Base-by-base conservation (phyloP, 2,113 vertebrate species). In the Chaetodon auriga region DNA sequence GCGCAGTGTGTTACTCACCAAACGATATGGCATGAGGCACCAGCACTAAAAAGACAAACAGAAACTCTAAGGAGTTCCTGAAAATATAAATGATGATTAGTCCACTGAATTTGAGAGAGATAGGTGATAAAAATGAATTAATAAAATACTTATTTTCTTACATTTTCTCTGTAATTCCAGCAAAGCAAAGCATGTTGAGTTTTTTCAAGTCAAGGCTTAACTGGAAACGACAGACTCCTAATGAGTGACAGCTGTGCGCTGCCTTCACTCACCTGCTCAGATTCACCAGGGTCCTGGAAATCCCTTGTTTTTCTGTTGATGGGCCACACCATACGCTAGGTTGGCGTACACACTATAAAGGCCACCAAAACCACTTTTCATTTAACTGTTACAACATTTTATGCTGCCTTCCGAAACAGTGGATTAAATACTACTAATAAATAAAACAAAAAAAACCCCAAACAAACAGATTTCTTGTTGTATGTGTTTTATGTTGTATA, bases 221-320 rank as follows among this genome's bases (percentile, higher is more conserved):
- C 18, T 23, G 61, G n/a, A 36, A 18, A 6, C 5, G 61, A 25
- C 64, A 14, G 2, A 43, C 53, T 53, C 14, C 80, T 90, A 84
- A 94, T 93, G 51, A 90, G 68, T 1, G 62, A 15, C 93, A 92
- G 92, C 82, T 93, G 93, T 68, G 87, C 5, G 61, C 41, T 49
- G 75, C 68, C 46, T 46, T 55, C 61, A 80, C 10, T 38, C 38
- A 75, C 86, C 71, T 78, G 74, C 38, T 51, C 49, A 43, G 10
- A 25, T 13, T 60, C 54, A 25, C 21, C 19, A 5, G 5, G 1
- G 9, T 53, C 36, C 49, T n/a, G 66, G 18, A 51, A 19, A 30
- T 23, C 41, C 19, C 43, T 14, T 64, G 19, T 2, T 13, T 19
- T 43, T 8, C 19, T 21, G 9, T 53, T 19, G 8, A 21, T 9